Conservation (phyloP, 2,888 invertebrate species). For the Byasa hedistus region DNA sequence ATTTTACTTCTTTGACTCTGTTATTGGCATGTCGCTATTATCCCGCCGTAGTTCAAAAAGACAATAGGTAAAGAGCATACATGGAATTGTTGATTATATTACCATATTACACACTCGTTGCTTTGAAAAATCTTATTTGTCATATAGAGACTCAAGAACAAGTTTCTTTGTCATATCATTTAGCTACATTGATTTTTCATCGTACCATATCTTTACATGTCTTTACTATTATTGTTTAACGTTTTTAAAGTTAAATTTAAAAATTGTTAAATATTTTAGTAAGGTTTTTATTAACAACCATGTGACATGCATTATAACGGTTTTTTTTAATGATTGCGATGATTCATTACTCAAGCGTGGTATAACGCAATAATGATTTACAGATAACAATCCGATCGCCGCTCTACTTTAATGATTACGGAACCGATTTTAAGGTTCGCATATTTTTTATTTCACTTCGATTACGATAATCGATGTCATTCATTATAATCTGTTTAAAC, state of each 20-base stretch:
- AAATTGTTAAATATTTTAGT: too few relatives aligned
- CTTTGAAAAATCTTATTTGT: not conserved
- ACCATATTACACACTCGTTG: too few relatives aligned
- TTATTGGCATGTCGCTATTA: not conserved
- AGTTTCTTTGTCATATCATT: not conserved
- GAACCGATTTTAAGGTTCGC: slow-evolving; percentile 9
- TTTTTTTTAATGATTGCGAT: slow-evolving; percentile 13
- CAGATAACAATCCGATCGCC: slow-evolving; percentile 22
- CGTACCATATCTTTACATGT: too few relatives aligned
- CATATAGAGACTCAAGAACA: not conserved
- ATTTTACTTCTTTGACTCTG: not conserved
- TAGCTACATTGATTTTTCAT: too few relatives aligned
- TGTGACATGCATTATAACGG: slow-evolving; percentile 1
- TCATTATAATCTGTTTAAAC: slow-evolving; percentile 6
- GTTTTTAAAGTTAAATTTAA: too few relatives aligned
- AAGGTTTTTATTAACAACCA: not conserved
- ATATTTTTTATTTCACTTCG: slow-evolving; percentile 8
- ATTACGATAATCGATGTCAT: slow-evolving; percentile 7
- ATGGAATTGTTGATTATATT: not conserved
- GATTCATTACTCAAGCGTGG: slow-evolving; percentile 22
- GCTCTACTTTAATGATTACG: slow-evolving; percentile 21
- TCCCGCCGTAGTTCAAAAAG: not conserved
- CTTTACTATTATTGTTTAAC: too few relatives aligned
- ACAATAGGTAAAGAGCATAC: not conserved
- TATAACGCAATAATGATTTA: slow-evolving; percentile 28